A percentile compares a stretch with the other conserved stretches of the same genome.
Evolutionary conservation across 2,113 vertebrate species (phyloP).

Genomic region (Semnornis frantzii): DNA sequence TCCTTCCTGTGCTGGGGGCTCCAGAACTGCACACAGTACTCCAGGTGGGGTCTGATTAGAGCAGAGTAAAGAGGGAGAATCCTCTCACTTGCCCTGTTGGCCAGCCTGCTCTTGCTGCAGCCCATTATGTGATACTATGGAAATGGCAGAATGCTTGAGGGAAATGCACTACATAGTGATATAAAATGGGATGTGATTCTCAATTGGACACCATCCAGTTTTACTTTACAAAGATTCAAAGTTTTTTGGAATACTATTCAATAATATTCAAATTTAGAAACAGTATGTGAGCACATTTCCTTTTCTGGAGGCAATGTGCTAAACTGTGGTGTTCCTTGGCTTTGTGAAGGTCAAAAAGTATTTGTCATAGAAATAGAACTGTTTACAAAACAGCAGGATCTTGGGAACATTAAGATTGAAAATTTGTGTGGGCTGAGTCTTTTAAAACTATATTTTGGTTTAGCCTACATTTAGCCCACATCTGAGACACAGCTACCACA

Average conservation of each 20-base stretch:
- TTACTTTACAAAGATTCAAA: not conserved
- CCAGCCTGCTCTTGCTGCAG: no score
- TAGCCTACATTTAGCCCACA: not conserved
- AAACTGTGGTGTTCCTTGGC: not conserved
- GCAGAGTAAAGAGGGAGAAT: no score
- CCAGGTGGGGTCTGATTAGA: no score
- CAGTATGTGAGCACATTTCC: not conserved
- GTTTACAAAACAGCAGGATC: not conserved
- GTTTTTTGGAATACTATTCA: not conserved
- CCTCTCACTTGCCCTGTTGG: no score
- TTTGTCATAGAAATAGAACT: not conserved
- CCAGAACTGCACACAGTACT: no score
- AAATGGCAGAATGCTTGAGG: not conserved
- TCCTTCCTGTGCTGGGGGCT: no score
- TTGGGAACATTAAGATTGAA: not conserved
- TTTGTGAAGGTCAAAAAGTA: not conserved
- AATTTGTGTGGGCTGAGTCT: not conserved
- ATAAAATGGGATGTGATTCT: not conserved
- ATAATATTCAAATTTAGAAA: not conserved
- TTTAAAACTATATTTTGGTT: not conserved
- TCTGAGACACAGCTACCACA: no score
- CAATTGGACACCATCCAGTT: not conserved
- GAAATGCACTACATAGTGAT: not conserved
- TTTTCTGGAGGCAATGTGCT: not conserved
- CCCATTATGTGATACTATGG: no score